Conservation (phyloP, 2,888 invertebrate species). For the Teleogryllus oceanicus region DNA sequence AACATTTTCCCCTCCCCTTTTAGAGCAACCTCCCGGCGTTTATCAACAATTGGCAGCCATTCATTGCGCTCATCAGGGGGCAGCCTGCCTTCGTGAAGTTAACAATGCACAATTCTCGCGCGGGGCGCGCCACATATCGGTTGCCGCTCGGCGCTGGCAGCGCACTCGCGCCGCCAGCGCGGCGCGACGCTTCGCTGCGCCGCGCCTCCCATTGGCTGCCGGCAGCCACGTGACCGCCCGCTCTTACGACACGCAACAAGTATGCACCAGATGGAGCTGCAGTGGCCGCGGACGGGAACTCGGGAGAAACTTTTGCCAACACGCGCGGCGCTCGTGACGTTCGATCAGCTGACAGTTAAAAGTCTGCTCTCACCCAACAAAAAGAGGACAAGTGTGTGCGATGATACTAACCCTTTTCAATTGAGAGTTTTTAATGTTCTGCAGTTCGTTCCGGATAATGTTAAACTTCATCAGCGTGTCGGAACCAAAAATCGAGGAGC, state of each 20-base stretch:
- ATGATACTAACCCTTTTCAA: conserved; percentile 84
- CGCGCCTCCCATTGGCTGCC: neutral
- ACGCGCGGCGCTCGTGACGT: conserved; percentile 11
- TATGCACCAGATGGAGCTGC: neutral
- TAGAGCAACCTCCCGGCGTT: too few species aligned
- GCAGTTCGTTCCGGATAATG: conserved; percentile 93
- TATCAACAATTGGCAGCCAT: too few species aligned
- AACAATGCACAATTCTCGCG: too few species aligned
- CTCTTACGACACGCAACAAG: conserved; percentile 23
- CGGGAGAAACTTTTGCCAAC: neutral
- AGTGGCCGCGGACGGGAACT: neutral
- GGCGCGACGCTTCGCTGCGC: neutral
- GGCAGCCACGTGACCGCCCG: conserved; percentile 20
- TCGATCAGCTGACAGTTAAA: conserved; percentile 30
- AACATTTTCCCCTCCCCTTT: too few species aligned
- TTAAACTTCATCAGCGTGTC: conserved; percentile 98
- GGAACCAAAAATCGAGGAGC: conserved; percentile 88
- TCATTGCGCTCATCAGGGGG: too few species aligned
- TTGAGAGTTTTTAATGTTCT: conserved; percentile 95
- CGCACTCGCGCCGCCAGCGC: neutral
- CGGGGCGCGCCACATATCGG: too few species aligned
- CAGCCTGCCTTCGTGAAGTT: too few species aligned
- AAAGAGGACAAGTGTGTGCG: neutral
- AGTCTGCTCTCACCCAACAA: neutral
- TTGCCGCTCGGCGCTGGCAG: too few species aligned